These are phyloP conservation scores for Acrobasis consociella DNA, from an alignment of 2,888 invertebrate genomes.

Conservation along the genomic window DNA sequence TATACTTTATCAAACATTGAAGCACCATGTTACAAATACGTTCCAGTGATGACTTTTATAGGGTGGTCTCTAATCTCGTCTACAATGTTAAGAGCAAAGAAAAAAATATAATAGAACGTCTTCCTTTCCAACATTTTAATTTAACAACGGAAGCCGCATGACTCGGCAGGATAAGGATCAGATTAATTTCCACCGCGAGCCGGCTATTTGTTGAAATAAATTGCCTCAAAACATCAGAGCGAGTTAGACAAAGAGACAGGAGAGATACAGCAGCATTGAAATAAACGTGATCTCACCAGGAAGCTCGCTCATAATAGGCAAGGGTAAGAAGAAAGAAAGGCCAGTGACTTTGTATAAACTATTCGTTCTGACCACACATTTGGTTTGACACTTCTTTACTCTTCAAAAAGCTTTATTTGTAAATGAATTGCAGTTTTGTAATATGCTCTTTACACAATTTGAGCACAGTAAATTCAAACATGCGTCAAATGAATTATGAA, in stretches of 20 bases:
- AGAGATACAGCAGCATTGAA: slow-evolving; percentile 49
- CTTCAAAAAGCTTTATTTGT: background rate
- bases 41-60: slow-evolving; percentile 20
- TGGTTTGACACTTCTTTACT: slow-evolving; percentile 10
- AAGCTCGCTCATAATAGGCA: slow-evolving; percentile 58
- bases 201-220: slow-evolving; percentile 59
- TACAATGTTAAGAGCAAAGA: slow-evolving; percentile 42
- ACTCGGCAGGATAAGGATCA: slow-evolving; percentile 71
- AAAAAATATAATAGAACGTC: slow-evolving; percentile 63
- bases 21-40: background rate
- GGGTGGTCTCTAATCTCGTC: slow-evolving; percentile 33
- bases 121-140: slow-evolving; percentile 68
- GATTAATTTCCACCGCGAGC: slow-evolving; percentile 67
- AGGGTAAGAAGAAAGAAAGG: slow-evolving; percentile 55
- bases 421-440: background rate
- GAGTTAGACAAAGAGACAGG: slow-evolving; percentile 56
- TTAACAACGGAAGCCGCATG: slow-evolving; percentile 77
- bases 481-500: slow-evolving; percentile 1
- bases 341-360: slow-evolving; percentile 58
- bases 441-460: background rate
- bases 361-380: slow-evolving; percentile 31
- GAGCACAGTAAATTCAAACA: background rate
- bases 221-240: slow-evolving; percentile 55
- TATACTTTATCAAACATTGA: background rate
- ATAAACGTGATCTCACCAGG: slow-evolving; percentile 71